Percentiles rank a stretch among this genome's conserved stretches.
phyloP scores from a whole-genome alignment of 2,113 vertebrate species.

The Carassius auratus region DNA sequence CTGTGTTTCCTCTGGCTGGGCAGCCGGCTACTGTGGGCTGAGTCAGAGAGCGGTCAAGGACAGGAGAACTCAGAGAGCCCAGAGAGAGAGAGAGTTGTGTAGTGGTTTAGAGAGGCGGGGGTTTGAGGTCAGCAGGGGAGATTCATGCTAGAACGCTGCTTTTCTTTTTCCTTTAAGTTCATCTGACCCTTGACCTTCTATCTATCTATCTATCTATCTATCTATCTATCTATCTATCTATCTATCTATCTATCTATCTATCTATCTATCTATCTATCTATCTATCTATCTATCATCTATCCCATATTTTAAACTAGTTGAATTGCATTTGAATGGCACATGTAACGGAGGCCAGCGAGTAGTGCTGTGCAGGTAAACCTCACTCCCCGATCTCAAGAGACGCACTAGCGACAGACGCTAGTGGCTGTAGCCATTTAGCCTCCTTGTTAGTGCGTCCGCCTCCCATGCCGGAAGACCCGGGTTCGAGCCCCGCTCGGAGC shows the following conservation, averaged over 20 bases:
- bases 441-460: no score
- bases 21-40: slow-evolving; percentile 31
- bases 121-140: slow-evolving; percentile 9
- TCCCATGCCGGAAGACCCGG: no score
- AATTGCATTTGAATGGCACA: background rate
- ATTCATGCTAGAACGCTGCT: slow-evolving; percentile 48
- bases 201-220: background rate
- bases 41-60: slow-evolving; percentile 15
- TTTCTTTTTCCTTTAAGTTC: slow-evolving; percentile 60
- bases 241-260: background rate
- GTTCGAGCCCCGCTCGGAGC: no score
- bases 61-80: background rate
- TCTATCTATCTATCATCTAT: background rate
- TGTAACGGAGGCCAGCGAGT: no score
- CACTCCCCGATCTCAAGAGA: no score
- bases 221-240: background rate
- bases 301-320: no score
- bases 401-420: no score
- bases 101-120: background rate
- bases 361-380: no score
- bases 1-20: slow-evolving; percentile 49
- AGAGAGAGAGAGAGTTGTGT: background rate
- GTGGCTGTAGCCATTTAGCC: no score
- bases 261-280: background rate
- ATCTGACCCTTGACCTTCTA: slow-evolving; percentile 71